Evolutionary conservation across 2,113 vertebrate genomes (phyloP), one percentile per base, ranked within the genome.

Genomic region (Numida meleagris): DNA sequence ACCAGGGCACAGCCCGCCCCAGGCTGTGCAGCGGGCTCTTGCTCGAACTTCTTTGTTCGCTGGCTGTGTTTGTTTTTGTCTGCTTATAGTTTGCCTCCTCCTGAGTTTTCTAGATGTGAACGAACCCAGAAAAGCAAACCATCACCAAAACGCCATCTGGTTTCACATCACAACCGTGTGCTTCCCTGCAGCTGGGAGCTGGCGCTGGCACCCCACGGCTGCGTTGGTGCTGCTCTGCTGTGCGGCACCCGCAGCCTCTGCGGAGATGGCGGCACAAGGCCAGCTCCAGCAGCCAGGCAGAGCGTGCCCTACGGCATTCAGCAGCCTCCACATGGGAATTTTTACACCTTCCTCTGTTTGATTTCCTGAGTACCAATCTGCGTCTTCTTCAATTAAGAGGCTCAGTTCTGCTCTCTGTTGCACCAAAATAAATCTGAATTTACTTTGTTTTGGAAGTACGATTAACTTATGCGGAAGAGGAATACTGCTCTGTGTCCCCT

Each of bases 61-160:
- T 53, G 16, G 36, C 2, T 70, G 25, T n/a, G 19, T 55, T 20
- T 82, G 71, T 92, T 94, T 87, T 66, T 72, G 53, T 66, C 71
- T 70, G 74, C 84, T 92, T 90, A 68, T 29, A 62, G 81, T 90
- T 86, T 72, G 70, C 73, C 53, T 74, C 83, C 83, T 84, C 48
- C 81, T 1, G n/a, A 40, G 58, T 61, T 87, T 92, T 71, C 77
- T 57, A 55, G 89, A 45, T 79, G 59, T 76, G 83, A 92, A 51
- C 0, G 4, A 90, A 79, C 58, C 43, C 90, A 95, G 86, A 82
- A 63, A 79, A 92, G 83, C 73, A 88, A 95, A 94, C 88, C 75
- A 82, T 48, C 15, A 7, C 45, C 40, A 82, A 87, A 89, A 63
- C 19, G 40, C 94, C 95, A 90, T 82, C 94, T 94, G 95, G 51